Percentiles rank a stretch among this genome's conserved stretches.
Conservation (phyloP, 2,888 invertebrate genomes). For the Lepidochrysops patricia region DNA sequence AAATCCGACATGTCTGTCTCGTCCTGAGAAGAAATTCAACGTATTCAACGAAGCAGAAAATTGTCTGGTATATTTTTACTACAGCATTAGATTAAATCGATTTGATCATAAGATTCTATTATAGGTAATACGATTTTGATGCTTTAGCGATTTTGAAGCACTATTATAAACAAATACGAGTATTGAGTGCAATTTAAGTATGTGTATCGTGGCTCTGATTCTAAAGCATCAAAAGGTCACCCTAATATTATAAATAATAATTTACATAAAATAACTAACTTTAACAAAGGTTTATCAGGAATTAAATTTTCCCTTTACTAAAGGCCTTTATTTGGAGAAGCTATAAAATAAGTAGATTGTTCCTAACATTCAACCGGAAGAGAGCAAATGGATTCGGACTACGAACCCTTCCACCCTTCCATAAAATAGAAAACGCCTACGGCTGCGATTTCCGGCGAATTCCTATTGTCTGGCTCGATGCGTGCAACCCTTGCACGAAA, state of each 20-base stretch:
- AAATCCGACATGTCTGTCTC: background rate
- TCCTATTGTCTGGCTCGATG: conserved; percentile 59
- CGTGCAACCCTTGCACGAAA: conserved; percentile 56
- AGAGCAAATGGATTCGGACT: conserved; percentile 62
- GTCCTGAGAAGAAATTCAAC: background rate
- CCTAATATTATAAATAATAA: no score
- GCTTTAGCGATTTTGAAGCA: no score
- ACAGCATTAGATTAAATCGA: background rate
- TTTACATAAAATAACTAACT: background rate
- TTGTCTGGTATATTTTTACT: background rate
- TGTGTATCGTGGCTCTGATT: no score
- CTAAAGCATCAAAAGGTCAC: no score
- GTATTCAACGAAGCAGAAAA: conserved; percentile 1
- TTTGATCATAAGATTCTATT: background rate
- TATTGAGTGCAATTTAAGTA: no score
- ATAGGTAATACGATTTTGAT: background rate
- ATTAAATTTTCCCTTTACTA: conserved; percentile 9
- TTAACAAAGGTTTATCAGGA: background rate
- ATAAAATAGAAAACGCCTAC: conserved; percentile 62
- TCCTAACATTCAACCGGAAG: conserved; percentile 57
- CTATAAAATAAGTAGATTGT: conserved; percentile 60
- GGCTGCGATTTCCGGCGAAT: conserved; percentile 53
- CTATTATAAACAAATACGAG: no score
- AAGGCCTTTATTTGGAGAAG: conserved; percentile 27
- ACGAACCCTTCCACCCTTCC: conserved; percentile 55